Evolutionary conservation across 2,888 invertebrate species (phyloP), one percentile per base, ranked within the genome.

Genomic region (Fissipunctia ypsillon): DNA sequence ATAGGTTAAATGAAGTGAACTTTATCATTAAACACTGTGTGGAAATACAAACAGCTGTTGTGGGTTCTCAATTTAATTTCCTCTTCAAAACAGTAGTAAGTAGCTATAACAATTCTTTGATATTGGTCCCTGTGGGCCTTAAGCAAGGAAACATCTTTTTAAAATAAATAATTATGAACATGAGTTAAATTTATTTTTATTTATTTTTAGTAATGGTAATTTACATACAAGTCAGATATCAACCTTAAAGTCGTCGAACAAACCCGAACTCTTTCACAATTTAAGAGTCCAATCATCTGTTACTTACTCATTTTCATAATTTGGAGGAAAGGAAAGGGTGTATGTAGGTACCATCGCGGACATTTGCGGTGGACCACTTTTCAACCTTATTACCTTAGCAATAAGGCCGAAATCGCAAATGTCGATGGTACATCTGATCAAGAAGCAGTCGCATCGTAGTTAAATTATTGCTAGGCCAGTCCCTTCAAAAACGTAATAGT

Each of bases 21-120:
- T 43, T 74, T 74, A n/a, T 22, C 31, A 31, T 56, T 43, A 50
- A 59, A 73, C 50, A 28, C 28, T 28, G 35, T 19, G 19, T 74
- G 35, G 41, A 43, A 28, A 59, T 35, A 65, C 19, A 19, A 59
- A 28, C 66, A 74, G 75, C 74, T 59, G 43, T 19, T 45, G 7
- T 19, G 12, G 45, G 3, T 35, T 35, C 6, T 14, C 6, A 14
- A 65, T 50, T 74, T 6, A 12, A 16, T n/a, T 6, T n/a, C 2
- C 28, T 41, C n/a, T 57, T 16, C 9, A 31, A 48, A 48, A 57
- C 19, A 31, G 35, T 25, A 35, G 14, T 28, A n/a, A n/a, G n/a
- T n/a, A n/a, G n/a, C n/a, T n/a, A 1, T n/a, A 22, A 25, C 43
- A 43, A 35, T 22, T 28, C 10, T 35, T 52, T 12, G 12, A 50